Conservation (phyloP, 2,113 vertebrate species). For the Laticauda colubrina region DNA sequence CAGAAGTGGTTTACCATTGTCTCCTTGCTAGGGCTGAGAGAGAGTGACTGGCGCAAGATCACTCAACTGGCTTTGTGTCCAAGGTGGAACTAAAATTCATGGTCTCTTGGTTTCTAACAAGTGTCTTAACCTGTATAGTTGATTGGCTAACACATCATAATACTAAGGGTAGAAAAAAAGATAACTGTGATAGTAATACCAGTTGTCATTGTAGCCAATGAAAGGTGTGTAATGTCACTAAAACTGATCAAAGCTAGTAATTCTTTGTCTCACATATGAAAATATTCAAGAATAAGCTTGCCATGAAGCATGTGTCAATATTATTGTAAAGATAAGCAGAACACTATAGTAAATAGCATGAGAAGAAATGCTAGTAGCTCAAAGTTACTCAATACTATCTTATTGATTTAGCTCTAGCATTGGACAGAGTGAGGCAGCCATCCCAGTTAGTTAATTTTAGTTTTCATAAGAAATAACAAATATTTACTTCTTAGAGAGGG, state of each 20-base stretch:
- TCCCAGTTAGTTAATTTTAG: not conserved
- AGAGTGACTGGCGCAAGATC: not conserved
- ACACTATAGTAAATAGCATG: not conserved
- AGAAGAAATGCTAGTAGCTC: not conserved
- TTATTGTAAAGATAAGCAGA: not conserved
- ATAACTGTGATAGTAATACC: not conserved
- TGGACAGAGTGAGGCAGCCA: not conserved
- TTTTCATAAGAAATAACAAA: not conserved
- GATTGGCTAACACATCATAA: not conserved
- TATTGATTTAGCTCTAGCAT: not conserved
- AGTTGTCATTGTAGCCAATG: not conserved
- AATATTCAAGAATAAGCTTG: not conserved
- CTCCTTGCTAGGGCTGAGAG: not conserved
- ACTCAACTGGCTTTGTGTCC: not conserved
- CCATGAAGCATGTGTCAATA: not conserved
- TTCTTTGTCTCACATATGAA: not conserved
- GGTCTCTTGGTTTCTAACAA: not conserved
- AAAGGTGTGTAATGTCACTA: not conserved
- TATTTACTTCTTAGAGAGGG: not conserved
- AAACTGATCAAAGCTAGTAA: not conserved
- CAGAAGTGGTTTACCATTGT: not conserved
- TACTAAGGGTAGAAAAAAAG: not conserved
- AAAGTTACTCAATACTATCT: not conserved
- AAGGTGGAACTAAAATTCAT: not conserved
- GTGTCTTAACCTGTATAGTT: not conserved